phyloP scores from a whole-genome alignment of 2,888 invertebrate genomes.

The Noctua fimbriata region DNA sequence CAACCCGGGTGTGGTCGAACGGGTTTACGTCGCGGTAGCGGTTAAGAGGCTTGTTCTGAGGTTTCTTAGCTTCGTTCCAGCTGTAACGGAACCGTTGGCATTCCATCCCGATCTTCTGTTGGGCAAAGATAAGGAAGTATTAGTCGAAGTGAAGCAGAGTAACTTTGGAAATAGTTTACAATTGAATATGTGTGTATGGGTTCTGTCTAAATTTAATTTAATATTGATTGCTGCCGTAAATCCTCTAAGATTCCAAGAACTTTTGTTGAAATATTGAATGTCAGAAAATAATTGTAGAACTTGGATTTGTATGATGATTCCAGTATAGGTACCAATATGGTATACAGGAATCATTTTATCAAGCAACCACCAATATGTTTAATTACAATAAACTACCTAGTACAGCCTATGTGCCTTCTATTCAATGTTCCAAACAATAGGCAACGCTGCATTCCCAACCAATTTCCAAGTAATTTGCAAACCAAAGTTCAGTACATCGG shows the following conservation, averaged over 20 bases:
- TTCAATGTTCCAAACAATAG: neutral
- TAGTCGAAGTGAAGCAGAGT: neutral
- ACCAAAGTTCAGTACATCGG: neutral
- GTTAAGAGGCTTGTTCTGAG: constrained; percentile 95
- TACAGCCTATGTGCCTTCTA: neutral
- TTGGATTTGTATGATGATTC: neutral
- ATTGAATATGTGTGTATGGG: neutral
- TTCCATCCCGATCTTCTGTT: constrained; percentile 94
- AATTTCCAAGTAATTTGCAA: neutral
- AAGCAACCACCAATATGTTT: neutral
- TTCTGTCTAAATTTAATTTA: neutral
- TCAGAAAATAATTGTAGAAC: neutral
- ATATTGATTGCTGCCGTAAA: neutral
- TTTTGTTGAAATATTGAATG: neutral
- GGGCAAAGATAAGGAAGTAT: constrained; percentile 62
- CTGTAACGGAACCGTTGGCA: constrained; percentile 92
- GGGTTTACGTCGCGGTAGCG: constrained; percentile 99
- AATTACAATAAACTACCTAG: neutral
- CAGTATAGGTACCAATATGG: too few relatives aligned
- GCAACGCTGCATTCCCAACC: neutral
- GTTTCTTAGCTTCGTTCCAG: constrained; percentile 93
- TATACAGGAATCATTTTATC: neutral
- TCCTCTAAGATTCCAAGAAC: neutral
- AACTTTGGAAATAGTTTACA: neutral
- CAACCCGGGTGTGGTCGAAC: constrained; percentile 97